A percentile compares a stretch with the other conserved stretches of the same genome.
Conservation (phyloP, 2,797 vertebrate species). For the Staurois parvus region DNA sequence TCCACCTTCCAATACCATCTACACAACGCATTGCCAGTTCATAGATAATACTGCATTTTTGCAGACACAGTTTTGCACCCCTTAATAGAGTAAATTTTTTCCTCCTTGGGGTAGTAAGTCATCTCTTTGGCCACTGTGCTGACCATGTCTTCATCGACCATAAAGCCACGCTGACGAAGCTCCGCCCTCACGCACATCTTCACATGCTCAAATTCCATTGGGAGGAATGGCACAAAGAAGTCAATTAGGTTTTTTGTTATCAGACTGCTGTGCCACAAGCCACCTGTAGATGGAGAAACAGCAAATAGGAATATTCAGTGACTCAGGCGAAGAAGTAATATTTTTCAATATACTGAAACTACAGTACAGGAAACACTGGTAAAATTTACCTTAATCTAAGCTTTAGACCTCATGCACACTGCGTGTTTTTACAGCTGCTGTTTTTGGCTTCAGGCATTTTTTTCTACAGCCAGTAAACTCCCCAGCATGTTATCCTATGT, state of each 20-base stretch:
- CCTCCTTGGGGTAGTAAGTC: slow-evolving; percentile 89
- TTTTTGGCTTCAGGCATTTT: too few species aligned
- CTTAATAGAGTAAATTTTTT: slow-evolving; percentile 87
- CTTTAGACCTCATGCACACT: too few species aligned
- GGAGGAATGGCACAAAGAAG: slow-evolving; percentile 94
- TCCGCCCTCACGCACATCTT: slow-evolving; percentile 86
- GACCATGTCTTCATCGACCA: slow-evolving; percentile 73
- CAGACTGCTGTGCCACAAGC: slow-evolving; percentile 91
- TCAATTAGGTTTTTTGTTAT: slow-evolving; percentile 95
- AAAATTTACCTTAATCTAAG: too few species aligned
- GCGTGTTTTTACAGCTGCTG: too few species aligned
- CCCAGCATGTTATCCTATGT: too few species aligned
- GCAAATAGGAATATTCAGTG: too few species aligned
- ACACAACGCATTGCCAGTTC: neutral
- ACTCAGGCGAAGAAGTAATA: too few species aligned
- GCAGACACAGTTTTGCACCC: slow-evolving; percentile 93
- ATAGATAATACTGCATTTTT: slow-evolving; percentile 81
- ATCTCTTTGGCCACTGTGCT: slow-evolving; percentile 82
- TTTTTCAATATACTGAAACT: too few species aligned
- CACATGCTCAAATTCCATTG: slow-evolving; percentile 90
- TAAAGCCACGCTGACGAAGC: slow-evolving; percentile 74
- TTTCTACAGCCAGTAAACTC: too few species aligned
- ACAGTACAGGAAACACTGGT: too few species aligned
- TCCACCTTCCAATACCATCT: neutral
- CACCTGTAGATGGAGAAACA: slow-evolving; percentile 75